Conservation (phyloP, 2,888 invertebrate genomes). For the Eupithecia vulgata region DNA sequence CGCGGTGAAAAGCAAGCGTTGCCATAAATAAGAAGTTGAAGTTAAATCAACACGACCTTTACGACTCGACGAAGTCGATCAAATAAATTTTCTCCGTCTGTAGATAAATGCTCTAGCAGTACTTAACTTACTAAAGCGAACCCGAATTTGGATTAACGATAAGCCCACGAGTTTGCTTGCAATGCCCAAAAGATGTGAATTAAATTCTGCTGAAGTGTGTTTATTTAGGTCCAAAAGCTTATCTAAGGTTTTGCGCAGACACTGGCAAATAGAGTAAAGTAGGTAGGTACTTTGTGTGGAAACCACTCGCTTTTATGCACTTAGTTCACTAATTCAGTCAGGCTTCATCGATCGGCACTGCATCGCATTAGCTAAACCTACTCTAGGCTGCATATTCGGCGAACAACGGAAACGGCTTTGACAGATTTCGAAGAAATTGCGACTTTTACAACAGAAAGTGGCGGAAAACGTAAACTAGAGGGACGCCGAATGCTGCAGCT, state of each 20-base stretch:
- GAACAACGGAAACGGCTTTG: neutral
- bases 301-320: conserved; percentile 2
- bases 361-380: neutral
- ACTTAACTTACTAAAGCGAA: neutral
- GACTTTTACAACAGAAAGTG: neutral
- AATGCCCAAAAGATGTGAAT: conserved; percentile 12
- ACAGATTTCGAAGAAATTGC: neutral
- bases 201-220: conserved; percentile 15
- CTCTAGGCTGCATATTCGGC: neutral
- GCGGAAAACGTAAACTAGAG: neutral
- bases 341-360: neutral
- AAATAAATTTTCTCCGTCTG: neutral
- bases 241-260: conserved; percentile 1
- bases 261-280: neutral
- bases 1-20: no score
- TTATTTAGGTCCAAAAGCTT: conserved; percentile 17
- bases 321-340: conserved; percentile 1
- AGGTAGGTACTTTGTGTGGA: conserved; percentile 1
- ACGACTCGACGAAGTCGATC: no score
- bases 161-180: conserved; percentile 10
- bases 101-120: neutral
- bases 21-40: no score
- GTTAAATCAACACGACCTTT: neutral
- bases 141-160: conserved; percentile 11
- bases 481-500: neutral